phyloP scores from a whole-genome alignment of 2,797 vertebrate genomes.

The Dromococcyx pavoninus region DNA sequence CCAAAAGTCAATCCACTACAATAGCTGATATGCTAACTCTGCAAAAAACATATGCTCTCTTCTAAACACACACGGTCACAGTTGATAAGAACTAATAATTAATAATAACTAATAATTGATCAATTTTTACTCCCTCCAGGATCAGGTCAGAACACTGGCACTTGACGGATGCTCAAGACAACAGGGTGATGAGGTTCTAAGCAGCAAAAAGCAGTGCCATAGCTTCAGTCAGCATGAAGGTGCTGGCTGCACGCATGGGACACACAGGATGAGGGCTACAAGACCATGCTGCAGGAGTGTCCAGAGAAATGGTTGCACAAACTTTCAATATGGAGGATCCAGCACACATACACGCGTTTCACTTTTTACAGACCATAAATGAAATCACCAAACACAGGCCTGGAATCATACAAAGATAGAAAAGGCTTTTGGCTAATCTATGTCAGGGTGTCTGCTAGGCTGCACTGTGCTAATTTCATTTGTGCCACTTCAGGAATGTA shows the following conservation, averaged over 20 bases:
- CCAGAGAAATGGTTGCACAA: not conserved
- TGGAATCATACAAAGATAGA: not conserved
- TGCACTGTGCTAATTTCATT: not conserved
- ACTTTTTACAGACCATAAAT: not conserved
- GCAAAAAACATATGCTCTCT: not conserved
- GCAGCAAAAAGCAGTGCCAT: not conserved
- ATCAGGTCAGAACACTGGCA: not conserved
- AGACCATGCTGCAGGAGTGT: not conserved
- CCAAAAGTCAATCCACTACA: no score
- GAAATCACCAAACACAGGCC: not conserved
- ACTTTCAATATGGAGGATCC: rapidly evolving
- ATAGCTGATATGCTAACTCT: not conserved
- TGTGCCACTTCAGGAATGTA: not conserved
- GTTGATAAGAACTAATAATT: not conserved
- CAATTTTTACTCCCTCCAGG: not conserved
- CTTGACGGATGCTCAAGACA: not conserved
- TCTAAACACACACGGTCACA: rapidly evolving
- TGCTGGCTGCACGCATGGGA: not conserved
- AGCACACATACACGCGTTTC: not conserved
- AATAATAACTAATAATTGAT: not conserved
- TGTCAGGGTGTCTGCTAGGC: not conserved
- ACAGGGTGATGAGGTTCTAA: not conserved
- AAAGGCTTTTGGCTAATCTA: not conserved
- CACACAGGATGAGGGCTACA: not conserved
- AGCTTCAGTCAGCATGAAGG: not conserved